phyloP scores from a whole-genome alignment of 35 echinoderm and acorn worm genomes.

The Holothuria glaberrima region DNA sequence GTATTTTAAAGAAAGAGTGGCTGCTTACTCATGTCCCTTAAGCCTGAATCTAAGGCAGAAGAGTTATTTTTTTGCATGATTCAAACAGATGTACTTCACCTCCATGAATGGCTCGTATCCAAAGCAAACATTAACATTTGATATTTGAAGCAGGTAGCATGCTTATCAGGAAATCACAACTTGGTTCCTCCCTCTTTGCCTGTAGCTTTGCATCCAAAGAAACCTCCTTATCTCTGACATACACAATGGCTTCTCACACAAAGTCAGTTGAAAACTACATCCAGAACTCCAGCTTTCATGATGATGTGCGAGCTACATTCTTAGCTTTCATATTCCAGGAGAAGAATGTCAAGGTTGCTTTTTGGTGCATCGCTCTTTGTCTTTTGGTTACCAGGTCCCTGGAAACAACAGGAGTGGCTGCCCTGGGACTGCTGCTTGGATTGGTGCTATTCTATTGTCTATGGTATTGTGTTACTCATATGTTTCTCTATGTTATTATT shows the following conservation, averaged over 20 bases:
- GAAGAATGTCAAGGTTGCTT: constrained; percentile 28
- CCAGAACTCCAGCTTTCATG: constrained; percentile 28
- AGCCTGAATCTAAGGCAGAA: too few relatives aligned
- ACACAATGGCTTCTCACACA: constrained; percentile 1
- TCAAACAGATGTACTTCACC: not conserved
- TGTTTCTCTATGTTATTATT: constrained; percentile 40
- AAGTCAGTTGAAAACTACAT: constrained; percentile 28
- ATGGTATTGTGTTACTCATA: constrained; percentile 28
- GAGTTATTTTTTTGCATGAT: too few relatives aligned
- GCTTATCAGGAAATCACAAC: not conserved
- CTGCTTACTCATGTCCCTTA: too few relatives aligned
- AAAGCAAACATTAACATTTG: not conserved
- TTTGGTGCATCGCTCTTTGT: not conserved
- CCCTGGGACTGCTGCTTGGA: constrained; percentile 10
- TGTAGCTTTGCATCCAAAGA: not conserved
- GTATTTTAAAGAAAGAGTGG: too few relatives aligned
- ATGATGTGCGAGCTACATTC: constrained; percentile 26
- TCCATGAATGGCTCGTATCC: too few relatives aligned
- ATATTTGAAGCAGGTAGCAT: not conserved
- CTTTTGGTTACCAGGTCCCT: constrained; percentile 21
- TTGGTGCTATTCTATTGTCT: constrained; percentile 27
- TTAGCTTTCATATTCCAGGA: constrained; percentile 7
- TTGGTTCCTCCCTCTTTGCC: not conserved
- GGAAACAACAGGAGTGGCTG: not conserved
- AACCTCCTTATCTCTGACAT: not conserved